Evolutionary conservation across 2,888 invertebrate genomes (phyloP).

Genomic region (Fragum fragum): DNA sequence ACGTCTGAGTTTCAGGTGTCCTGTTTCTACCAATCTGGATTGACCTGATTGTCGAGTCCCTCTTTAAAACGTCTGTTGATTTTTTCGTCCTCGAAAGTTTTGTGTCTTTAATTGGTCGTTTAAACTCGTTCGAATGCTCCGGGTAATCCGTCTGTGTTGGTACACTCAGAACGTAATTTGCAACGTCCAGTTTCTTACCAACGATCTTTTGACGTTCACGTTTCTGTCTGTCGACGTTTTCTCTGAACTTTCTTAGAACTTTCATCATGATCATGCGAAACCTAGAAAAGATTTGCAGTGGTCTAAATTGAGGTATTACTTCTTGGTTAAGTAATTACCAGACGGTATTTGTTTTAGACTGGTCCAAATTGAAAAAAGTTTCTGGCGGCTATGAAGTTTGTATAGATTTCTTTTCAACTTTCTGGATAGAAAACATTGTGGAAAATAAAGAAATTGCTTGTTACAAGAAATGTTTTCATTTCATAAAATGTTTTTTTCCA

Average conservation of each 20-base stretch:
- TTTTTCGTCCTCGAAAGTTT: not conserved
- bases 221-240: constrained; percentile 39
- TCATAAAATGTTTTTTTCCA: no score
- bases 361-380: no score
- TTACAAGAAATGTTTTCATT: no score
- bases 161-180: constrained; percentile 18
- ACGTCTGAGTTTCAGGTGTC: not conserved
- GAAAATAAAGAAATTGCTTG: no score
- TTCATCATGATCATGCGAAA: constrained; percentile 48
- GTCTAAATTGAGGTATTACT: no score
- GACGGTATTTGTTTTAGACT: no score
- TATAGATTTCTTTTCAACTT: no score
- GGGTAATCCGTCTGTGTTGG: constrained; percentile 26
- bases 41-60: not conserved
- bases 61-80: constrained; percentile 4
- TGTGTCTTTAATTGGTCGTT: constrained; percentile 16
- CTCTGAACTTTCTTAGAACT: constrained; percentile 58
- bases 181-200: constrained; percentile 22
- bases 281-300: no score
- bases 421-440: no score
- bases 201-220: not conserved
- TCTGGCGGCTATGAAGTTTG: no score
- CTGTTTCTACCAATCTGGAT: not conserved
- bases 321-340: no score
- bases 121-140: not conserved